These are phyloP conservation scores for Lamellibrachia luymesi DNA, from an alignment of 1,140 invertebrate species.

Conservation along the genomic window DNA sequence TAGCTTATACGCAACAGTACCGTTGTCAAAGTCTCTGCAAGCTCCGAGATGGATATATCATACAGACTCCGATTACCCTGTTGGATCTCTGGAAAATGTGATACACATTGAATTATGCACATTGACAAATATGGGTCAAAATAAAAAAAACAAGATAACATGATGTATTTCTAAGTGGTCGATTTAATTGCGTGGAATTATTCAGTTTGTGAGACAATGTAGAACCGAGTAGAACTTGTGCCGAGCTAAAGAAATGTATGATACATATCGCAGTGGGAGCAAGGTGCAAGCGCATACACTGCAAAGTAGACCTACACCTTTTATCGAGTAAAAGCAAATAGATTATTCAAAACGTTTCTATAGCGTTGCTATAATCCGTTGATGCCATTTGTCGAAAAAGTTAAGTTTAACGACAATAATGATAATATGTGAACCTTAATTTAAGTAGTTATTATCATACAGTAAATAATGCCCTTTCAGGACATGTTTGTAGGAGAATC, in stretches of 20 bases:
- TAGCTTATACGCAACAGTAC: too few relatives aligned
- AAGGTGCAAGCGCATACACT: background rate
- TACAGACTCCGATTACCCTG: background rate
- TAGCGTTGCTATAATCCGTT: background rate
- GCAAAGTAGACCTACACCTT: background rate
- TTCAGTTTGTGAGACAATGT: background rate
- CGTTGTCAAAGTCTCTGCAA: background rate
- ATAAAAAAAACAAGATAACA: background rate
- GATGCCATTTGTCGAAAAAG: background rate
- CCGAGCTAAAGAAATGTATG: background rate
- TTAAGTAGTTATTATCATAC: background rate
- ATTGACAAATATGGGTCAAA: background rate
- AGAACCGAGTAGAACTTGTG: background rate
- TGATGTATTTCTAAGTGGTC: background rate
- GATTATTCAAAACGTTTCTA: too few relatives aligned
- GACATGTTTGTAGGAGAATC: background rate
- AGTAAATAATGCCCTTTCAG: background rate
- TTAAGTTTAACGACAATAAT: background rate
- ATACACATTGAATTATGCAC: background rate
- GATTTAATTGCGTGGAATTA: background rate
- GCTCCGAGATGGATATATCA: background rate
- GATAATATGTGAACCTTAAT: background rate
- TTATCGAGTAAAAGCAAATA: background rate
- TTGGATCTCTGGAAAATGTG: background rate
- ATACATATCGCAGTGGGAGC: background rate